phyloP scores from a whole-genome alignment of 2,888 invertebrate genomes.

The Diplolepis rosae region DNA sequence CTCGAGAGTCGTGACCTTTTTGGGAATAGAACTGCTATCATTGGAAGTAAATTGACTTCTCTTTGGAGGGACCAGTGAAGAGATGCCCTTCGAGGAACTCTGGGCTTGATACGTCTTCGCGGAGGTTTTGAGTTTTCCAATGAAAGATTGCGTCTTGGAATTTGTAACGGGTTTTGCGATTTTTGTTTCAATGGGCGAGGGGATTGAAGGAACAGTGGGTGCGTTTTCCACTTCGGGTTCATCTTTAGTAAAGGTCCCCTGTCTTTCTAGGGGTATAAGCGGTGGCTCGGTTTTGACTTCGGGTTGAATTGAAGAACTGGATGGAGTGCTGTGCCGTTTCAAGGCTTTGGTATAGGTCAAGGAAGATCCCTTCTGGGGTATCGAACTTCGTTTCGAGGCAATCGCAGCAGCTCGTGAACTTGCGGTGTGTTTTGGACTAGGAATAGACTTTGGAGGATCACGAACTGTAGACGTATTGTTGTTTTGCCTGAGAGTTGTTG shows the following conservation, averaged over 20 bases:
- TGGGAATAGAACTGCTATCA: conserved; percentile 11
- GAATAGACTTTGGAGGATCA: conserved; percentile 49
- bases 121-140: neutral
- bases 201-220: conserved; percentile 61
- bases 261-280: conserved; percentile 80
- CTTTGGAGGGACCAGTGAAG: neutral
- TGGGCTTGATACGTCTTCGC: neutral
- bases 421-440: conserved; percentile 63
- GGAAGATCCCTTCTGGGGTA: conserved; percentile 61
- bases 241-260: conserved; percentile 95
- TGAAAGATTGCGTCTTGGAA: conserved; percentile 42
- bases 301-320: conserved; percentile 43
- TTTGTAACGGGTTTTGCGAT: conserved; percentile 63
- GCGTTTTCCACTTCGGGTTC: conserved; percentile 75
- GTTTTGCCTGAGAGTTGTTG: conserved; percentile 65
- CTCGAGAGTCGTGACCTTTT: conserved; percentile 45
- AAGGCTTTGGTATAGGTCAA: conserved; percentile 62
- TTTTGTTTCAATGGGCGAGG: conserved; percentile 62
- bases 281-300: conserved; percentile 49
- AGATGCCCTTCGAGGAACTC: neutral
- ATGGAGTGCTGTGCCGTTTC: conserved; percentile 62
- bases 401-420: conserved; percentile 52
- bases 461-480: conserved; percentile 47
- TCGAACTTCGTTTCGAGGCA: conserved; percentile 60
- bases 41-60: neutral